Base-by-base conservation (phyloP, 2,888 invertebrate species). In the Phaonia tiefii region DNA sequence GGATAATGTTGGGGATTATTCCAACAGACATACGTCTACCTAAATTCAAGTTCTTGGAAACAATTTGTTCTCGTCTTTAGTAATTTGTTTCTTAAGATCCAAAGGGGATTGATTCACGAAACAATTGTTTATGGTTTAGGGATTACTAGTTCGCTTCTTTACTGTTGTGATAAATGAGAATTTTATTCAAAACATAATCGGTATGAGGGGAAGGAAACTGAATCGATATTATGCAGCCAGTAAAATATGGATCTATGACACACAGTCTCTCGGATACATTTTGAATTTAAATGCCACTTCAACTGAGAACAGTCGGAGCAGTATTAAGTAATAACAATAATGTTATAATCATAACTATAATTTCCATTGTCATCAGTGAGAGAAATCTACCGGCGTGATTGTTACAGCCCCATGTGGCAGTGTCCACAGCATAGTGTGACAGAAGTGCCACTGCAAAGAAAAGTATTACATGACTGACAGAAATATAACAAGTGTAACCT, bases 101-200 rank as follows among this genome's bases (percentile, higher is more conserved):
- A 22, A 13, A 11, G 11, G 11, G 11, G 42, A 20, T 20, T 22
- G 20, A 42, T 63, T 42, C 8, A 51, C 13, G 10, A 60, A 60
- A 60, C 20, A 60, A 39, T 60, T 60, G 60, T 60, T 60, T 39
- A 60, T 60, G 63, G 63, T 42, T 42, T 7, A 63, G 63, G 63
- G 63, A 63, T 63, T 63, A 63, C 13, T 20, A 31, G 3, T 3
- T 8, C 3, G 3, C 3, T n/a, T 63, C 20, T 15, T 37, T 60
- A n/a, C 37, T 60, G 60, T 22, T 42, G 39, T 63, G 63, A 63
- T 63, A 63, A 42, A 63, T 63, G 63, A 20, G 63, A 63, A 42
- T 63, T 63, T 63, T 63, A 63, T 63, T 39, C 63, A 63, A n/a
- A 60, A 63, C 58, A 58, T 37, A 42, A 42, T 31, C 22, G 63